Evolutionary conservation across 2,888 invertebrate species (phyloP).

Genomic region (Spicauda simplicius): DNA sequence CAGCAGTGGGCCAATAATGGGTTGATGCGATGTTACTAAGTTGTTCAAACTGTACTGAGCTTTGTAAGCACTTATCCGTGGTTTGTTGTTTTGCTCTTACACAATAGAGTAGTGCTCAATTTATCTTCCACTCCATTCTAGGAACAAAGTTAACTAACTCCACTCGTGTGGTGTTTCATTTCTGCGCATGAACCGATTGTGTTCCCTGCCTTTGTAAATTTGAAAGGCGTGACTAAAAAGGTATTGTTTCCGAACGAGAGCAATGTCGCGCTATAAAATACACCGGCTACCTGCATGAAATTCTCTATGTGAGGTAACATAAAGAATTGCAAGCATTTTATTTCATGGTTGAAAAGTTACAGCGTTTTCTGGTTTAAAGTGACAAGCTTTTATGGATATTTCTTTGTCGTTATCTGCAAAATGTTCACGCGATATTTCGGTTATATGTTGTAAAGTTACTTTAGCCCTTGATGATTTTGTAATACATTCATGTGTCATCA

Average conservation of each 20-base stretch:
- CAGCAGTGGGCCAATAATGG: too few species aligned
- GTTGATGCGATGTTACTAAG: not conserved
- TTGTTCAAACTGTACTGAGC: not conserved
- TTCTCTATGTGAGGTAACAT: conserved; percentile 10
- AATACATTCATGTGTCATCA: too few species aligned
- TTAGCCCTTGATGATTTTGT: not conserved
- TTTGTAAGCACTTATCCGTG: conserved; percentile 16
- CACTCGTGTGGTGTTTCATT: conserved; percentile 41
- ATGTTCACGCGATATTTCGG: not conserved
- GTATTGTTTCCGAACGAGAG: conserved; percentile 48
- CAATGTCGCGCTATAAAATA: conserved; percentile 41
- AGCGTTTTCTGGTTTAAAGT: conserved; percentile 7
- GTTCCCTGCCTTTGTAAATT: conserved; percentile 48
- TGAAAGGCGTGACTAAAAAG: conserved; percentile 54
- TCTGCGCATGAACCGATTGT: conserved; percentile 43
- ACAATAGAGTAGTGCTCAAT: conserved; percentile 30
- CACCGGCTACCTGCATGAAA: conserved; percentile 35
- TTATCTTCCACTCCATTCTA: conserved; percentile 32
- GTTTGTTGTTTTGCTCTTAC: conserved; percentile 24
- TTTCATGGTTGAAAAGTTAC: conserved; percentile 11
- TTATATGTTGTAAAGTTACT: not conserved
- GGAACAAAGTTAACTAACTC: conserved; percentile 36
- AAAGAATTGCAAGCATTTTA: conserved; percentile 9
- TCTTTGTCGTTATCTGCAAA: not conserved
- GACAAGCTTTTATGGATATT: conserved; percentile 1